Percentiles rank a stretch among this genome's conserved stretches.
phyloP scores from a whole-genome alignment of 1,140 invertebrate species.

The Phortica variegata region DNA sequence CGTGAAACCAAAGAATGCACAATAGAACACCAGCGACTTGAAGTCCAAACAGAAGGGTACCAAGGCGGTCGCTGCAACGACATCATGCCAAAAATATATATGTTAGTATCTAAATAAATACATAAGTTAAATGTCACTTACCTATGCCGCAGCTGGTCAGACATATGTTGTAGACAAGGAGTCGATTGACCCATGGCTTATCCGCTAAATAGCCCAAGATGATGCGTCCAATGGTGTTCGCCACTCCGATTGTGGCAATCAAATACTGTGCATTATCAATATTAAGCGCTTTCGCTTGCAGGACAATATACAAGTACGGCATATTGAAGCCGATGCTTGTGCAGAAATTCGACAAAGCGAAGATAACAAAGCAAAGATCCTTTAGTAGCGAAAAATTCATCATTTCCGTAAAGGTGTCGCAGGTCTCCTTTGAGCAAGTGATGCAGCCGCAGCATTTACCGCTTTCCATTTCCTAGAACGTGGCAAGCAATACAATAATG shows the following conservation, averaged over 20 bases:
- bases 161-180: slow-evolving; percentile 85
- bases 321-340: slow-evolving; percentile 96
- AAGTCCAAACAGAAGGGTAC: slow-evolving; percentile 74
- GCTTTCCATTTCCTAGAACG: slow-evolving; percentile 35
- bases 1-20: slow-evolving; percentile 81
- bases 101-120: neutral
- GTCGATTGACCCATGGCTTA: slow-evolving; percentile 82
- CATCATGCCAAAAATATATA: slow-evolving; percentile 28
- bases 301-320: slow-evolving; percentile 82
- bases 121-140: slow-evolving; percentile 57
- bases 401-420: slow-evolving; percentile 77
- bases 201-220: slow-evolving; percentile 83
- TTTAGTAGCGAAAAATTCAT: slow-evolving; percentile 80
- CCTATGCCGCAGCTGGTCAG: slow-evolving; percentile 81
- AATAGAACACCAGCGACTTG: slow-evolving; percentile 71
- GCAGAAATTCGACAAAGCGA: slow-evolving; percentile 90
- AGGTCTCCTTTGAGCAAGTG: slow-evolving; percentile 62
- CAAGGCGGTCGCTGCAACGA: slow-evolving; percentile 73
- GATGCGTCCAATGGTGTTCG: slow-evolving; percentile 86
- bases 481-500: too few species aligned
- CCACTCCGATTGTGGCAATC: slow-evolving; percentile 78
- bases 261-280: slow-evolving; percentile 65
- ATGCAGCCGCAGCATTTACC: slow-evolving; percentile 59
- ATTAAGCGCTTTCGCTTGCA: slow-evolving; percentile 64
- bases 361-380: slow-evolving; percentile 86